These are phyloP conservation scores for Gopherus evgoodei DNA, from an alignment of 2,113 vertebrate species.

Conservation along the genomic window DNA sequence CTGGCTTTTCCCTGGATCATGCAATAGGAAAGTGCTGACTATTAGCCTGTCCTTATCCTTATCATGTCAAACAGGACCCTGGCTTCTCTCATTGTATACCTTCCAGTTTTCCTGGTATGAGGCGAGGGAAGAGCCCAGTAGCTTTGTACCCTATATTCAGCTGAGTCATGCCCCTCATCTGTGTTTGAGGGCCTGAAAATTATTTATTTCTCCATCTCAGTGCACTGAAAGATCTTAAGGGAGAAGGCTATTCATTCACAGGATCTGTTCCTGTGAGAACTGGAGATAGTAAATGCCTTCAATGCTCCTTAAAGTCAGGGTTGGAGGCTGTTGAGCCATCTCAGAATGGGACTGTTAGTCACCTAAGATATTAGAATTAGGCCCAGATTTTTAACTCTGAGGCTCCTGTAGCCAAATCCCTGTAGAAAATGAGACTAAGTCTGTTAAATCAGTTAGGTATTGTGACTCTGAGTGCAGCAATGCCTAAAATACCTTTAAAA, in stretches of 20 bases:
- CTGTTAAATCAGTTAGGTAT: neutral
- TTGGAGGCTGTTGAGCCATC: neutral
- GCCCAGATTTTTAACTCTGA: neutral
- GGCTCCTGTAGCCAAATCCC: neutral
- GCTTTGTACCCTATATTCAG: fast-evolving
- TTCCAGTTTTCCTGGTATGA: neutral
- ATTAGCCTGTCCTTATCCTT: slow-evolving; percentile 44
- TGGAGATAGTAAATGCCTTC: neutral
- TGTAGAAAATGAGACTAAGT: neutral
- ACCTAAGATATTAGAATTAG: neutral
- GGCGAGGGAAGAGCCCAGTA: neutral
- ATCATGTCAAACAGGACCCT: slow-evolving; percentile 16
- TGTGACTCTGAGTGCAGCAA: neutral
- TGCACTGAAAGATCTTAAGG: neutral
- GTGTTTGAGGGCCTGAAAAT: neutral
- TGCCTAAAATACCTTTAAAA: neutral
- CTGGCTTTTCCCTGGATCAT: slow-evolving; percentile 36
- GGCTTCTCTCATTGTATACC: neutral
- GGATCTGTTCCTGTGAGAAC: neutral
- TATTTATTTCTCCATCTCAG: neutral
- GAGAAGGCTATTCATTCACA: neutral
- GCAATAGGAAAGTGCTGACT: slow-evolving; percentile 28
- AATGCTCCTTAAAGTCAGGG: neutral
- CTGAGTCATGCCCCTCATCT: neutral
- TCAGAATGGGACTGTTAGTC: neutral